Percentiles rank a stretch among this genome's conserved stretches.
Evolutionary conservation across 2,113 vertebrate genomes (phyloP).

Genomic region (Xiphophorus maculatus): DNA sequence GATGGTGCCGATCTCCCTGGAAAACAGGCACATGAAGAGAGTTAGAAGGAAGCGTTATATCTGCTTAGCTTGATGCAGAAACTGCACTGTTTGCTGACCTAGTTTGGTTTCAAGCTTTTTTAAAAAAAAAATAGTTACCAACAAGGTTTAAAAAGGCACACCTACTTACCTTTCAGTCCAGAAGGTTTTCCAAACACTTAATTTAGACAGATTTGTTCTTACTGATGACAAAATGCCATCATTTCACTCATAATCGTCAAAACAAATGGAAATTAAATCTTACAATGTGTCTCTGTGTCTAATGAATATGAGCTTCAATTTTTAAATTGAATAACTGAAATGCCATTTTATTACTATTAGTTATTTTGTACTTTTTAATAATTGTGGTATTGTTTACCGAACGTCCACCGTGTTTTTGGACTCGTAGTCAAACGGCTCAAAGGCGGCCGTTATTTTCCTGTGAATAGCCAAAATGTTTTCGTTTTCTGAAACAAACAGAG

Average conservation of each 20-base stretch:
- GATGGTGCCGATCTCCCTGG: slow-evolving; percentile 90
- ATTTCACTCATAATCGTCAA: too few species aligned
- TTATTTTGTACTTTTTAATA: neutral
- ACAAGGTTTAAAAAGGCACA: too few species aligned
- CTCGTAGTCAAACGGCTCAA: slow-evolving; percentile 91
- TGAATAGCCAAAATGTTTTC: slow-evolving; percentile 74
- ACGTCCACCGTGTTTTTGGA: slow-evolving; percentile 88
- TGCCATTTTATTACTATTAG: too few species aligned
- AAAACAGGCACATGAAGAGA: slow-evolving; percentile 18
- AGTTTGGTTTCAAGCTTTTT: neutral
- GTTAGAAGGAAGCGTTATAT: neutral
- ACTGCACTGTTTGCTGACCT: neutral
- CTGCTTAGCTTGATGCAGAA: neutral
- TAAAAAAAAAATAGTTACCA: neutral
- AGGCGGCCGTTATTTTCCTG: slow-evolving; percentile 86
- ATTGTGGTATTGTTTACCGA: slow-evolving; percentile 75
- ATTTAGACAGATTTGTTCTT: too few species aligned
- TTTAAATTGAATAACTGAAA: too few species aligned
- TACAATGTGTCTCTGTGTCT: too few species aligned
- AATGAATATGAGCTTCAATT: too few species aligned
- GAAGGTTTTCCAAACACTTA: too few species aligned
- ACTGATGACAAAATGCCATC: too few species aligned
- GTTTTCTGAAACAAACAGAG: neutral
- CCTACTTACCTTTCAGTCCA: too few species aligned
- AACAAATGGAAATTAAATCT: too few species aligned